These are phyloP conservation scores for Stegodyphus dumicola DNA, from an alignment of 1,140 invertebrate species.

Conservation along the genomic window DNA sequence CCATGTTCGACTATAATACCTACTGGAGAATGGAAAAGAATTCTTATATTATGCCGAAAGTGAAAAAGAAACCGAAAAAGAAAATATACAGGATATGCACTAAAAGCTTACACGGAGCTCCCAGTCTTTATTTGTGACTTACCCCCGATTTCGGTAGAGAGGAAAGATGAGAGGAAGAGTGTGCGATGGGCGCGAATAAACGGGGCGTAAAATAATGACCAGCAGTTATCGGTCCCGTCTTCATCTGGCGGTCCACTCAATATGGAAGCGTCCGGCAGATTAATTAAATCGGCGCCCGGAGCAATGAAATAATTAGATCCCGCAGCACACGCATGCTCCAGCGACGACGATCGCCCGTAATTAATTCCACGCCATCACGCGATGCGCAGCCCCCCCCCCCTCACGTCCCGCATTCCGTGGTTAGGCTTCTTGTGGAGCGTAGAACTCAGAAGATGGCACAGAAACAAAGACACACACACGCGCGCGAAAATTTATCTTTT, in stretches of 20 bases:
- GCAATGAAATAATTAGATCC: constrained; percentile 59
- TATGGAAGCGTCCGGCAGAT: constrained; percentile 41
- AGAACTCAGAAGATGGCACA: no score
- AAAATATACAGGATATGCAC: no score
- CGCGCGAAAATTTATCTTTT: no score
- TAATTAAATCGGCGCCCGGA: constrained; percentile 55
- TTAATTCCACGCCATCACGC: constrained; percentile 39
- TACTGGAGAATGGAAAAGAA: no score
- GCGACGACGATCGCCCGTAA: constrained; percentile 28
- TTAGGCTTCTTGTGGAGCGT: no score
- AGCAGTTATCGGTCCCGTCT: constrained; percentile 52
- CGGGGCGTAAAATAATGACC: constrained; percentile 59
- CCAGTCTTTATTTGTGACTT: not conserved
- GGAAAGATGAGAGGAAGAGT: not conserved
- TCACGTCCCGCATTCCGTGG: not conserved
- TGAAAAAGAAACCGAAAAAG: no score
- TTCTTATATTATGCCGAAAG: no score
- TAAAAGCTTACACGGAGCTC: no score
- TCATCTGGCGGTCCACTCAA: constrained; percentile 47
- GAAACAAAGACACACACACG: no score
- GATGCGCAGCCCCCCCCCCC: not conserved
- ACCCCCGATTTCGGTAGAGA: not conserved
- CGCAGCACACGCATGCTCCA: constrained; percentile 39
- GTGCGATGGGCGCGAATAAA: constrained; percentile 6
- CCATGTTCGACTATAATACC: no score